Conservation (phyloP, 2,888 invertebrate species). For the Marronus borbonicus region DNA sequence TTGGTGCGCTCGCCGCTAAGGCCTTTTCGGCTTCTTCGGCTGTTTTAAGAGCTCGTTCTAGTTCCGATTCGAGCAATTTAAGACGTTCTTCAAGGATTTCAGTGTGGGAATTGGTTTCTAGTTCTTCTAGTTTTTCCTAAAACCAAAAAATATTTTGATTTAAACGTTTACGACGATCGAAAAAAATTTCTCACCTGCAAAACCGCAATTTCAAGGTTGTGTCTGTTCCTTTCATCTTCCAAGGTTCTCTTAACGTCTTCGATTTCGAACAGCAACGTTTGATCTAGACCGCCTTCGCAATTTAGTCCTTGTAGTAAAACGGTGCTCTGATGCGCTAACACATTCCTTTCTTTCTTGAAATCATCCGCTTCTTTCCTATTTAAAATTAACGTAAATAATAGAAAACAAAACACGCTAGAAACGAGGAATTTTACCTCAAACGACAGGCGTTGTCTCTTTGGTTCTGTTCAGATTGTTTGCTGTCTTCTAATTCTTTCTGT, state of each 20-base stretch:
- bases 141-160: conserved; percentile 4
- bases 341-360: conserved; percentile 77
- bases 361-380: conserved; percentile 73
- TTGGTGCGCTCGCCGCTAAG: conserved; percentile 69
- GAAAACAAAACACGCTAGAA: neutral
- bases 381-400: neutral
- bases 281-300: conserved; percentile 72
- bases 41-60: conserved; percentile 75
- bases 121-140: conserved; percentile 77
- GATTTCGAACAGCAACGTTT: conserved; percentile 75
- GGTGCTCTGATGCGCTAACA: conserved; percentile 80
- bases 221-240: conserved; percentile 75
- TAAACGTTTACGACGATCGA: no score
- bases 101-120: conserved; percentile 78
- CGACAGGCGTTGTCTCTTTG: conserved; percentile 75
- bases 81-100: conserved; percentile 81
- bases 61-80: conserved; percentile 79
- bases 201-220: conserved; percentile 74
- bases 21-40: conserved; percentile 74
- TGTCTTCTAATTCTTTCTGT: conserved; percentile 76
- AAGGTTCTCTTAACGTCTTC: conserved; percentile 76
- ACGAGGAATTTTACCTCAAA: conserved; percentile 66
- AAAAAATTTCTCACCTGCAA: conserved; percentile 71
- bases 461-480: conserved; percentile 76
- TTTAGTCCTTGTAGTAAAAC: conserved; percentile 76